phyloP scores from a whole-genome alignment of 1,140 invertebrate genomes.

The Homalodisca vitripennis region DNA sequence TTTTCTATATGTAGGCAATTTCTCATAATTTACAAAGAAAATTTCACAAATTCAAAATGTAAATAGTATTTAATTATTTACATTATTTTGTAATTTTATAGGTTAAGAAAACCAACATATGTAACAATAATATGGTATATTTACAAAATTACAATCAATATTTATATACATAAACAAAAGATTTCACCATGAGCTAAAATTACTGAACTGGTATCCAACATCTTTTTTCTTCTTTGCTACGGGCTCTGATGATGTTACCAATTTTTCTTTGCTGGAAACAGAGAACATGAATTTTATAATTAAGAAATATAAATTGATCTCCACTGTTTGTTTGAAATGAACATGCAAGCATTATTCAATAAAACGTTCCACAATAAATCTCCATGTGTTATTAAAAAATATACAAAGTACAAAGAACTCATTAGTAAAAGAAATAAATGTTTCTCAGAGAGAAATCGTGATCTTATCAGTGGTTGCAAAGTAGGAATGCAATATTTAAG shows the following conservation, averaged over 20 bases:
- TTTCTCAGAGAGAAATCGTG: no score
- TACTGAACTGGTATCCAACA: slow-evolving; percentile 55
- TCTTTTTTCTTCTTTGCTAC: slow-evolving; percentile 56
- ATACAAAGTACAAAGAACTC: background rate
- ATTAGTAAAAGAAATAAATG: background rate
- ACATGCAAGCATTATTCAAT: background rate
- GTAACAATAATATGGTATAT: no score
- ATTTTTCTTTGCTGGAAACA: slow-evolving; percentile 28
- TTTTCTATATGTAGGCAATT: no score
- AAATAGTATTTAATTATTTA: no score
- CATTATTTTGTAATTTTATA: no score
- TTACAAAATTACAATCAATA: background rate
- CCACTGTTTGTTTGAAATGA: background rate
- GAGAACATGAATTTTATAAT: background rate
- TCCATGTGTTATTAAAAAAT: background rate
- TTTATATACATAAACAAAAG: background rate
- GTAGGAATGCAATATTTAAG: no score
- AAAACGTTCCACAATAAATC: background rate
- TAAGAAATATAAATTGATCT: background rate
- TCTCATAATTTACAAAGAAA: no score
- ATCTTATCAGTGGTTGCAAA: no score
- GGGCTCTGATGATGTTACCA: slow-evolving; percentile 39
- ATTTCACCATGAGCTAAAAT: slow-evolving; percentile 62
- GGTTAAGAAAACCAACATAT: no score
- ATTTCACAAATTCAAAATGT: no score